phyloP scores from a whole-genome alignment of 2,797 vertebrate species.

The Liparis tanakae region DNA sequence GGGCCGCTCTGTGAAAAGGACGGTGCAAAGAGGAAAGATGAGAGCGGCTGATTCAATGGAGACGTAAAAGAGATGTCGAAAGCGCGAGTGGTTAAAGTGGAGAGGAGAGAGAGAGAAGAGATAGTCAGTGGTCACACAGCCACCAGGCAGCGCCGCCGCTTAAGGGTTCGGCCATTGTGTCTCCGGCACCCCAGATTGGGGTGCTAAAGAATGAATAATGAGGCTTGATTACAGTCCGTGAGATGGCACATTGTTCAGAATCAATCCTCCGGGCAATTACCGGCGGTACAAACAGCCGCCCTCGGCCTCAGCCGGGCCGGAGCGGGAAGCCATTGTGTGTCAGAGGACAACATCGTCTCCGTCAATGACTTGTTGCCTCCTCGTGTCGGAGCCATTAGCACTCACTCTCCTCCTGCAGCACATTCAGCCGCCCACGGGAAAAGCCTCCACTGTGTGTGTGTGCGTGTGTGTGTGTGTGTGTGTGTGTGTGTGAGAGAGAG shows the following conservation, averaged over 20 bases:
- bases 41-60: constrained; percentile 63
- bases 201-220: constrained; percentile 83
- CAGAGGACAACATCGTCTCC: constrained; percentile 79
- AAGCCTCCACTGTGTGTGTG: constrained; percentile 37
- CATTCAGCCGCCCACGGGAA: constrained; percentile 46
- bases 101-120: constrained; percentile 44
- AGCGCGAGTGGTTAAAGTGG: constrained; percentile 50
- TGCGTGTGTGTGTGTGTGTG: constrained; percentile 18
- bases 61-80: constrained; percentile 45
- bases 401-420: constrained; percentile 51
- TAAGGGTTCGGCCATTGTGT: constrained; percentile 73
- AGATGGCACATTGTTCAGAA: constrained; percentile 81
- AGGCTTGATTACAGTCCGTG: constrained; percentile 83
- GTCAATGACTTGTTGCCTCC: constrained; percentile 81
- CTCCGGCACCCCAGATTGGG: constrained; percentile 68
- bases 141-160: constrained; percentile 65
- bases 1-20: constrained; percentile 46
- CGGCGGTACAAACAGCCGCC: constrained; percentile 71
- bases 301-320: constrained; percentile 66
- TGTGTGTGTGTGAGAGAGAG: constrained; percentile 5
- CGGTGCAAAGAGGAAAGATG: constrained; percentile 62
- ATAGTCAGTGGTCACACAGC: constrained; percentile 64
- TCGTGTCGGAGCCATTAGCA: constrained; percentile 72
- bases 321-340: constrained; percentile 77
- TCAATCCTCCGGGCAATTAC: constrained; percentile 84